Evolutionary conservation across 2,888 invertebrate genomes (phyloP), one percentile per base, ranked within the genome.

Genomic region (Nymphalis c-album): DNA sequence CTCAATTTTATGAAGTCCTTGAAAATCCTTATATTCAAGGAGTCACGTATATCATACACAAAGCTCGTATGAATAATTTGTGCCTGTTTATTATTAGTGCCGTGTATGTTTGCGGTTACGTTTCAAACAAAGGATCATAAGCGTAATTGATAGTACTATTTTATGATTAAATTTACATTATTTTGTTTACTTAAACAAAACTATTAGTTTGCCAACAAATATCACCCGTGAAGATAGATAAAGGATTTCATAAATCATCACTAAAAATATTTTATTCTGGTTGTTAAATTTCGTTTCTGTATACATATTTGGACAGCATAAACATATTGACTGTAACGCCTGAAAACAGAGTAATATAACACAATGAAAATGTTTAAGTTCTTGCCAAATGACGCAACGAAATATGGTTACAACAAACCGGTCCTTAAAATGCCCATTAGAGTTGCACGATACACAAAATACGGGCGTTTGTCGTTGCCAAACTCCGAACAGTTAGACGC

Each of bases 371-470:
- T 57, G 18, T 35, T 35, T 40, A 40, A 35, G 18, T 16, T 17
- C 10, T 48, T 61, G 60, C 62, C 66, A 69, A 65, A 65, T 58
- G 57, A 58, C 40, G 45, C 7, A 50, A 50, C 67, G 58, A 69
- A 71, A 71, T 67, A 69, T 67, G 51, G 63, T 61, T 60, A 55
- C 60, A 68, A 67, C 60, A 57, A 69, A 64, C 60, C 51, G 63
- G 71, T 69, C 64, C 63, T 64, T 69, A 64, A 67, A 69, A 71
- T 64, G 66, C 58, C 67, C 64, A 72, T 67, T 70, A 68, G 58
- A 69, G 63, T 60, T 59, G 57, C 62, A 66, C 65, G 63, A 69
- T 69, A 63, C 57, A 50, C 57, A 57, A 69, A 68, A 64, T 63
- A 64, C 64, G 59, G 53, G 67, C 58, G 61, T 70, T 64, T 58